Percentiles rank a stretch among this genome's conserved stretches.
Evolutionary conservation across 2,888 invertebrate genomes (phyloP).

Genomic region (Chaetoderma sp.): DNA sequence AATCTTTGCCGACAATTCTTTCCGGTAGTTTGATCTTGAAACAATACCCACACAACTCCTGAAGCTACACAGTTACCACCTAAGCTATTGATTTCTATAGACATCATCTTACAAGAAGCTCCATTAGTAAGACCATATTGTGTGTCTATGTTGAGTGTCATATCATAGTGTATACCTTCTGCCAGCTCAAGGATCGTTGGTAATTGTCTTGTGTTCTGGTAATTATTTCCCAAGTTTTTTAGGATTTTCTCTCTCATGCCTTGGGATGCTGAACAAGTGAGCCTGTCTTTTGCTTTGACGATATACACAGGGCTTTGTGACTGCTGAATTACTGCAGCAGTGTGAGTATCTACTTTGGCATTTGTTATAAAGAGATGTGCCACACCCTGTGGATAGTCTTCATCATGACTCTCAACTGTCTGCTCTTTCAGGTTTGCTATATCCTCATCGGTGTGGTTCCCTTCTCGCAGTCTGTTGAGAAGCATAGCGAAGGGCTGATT

Average conservation of each 20-base stretch:
- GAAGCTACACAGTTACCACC: neutral
- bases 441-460: slow-evolving; percentile 33
- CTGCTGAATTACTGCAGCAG: slow-evolving; percentile 9
- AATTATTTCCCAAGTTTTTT: slow-evolving; percentile 2
- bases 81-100: neutral
- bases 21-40: slow-evolving; percentile 22
- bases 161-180: slow-evolving; percentile 26
- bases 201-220: slow-evolving; percentile 22
- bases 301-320: slow-evolving; percentile 2
- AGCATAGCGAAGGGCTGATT: slow-evolving; percentile 38
- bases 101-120: slow-evolving; percentile 15
- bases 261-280: slow-evolving; percentile 15
- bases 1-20: slow-evolving; percentile 4
- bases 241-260: slow-evolving; percentile 18
- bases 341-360: slow-evolving; percentile 25
- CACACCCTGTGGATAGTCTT: slow-evolving; percentile 21
- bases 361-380: slow-evolving; percentile 36
- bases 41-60: slow-evolving; percentile 16
- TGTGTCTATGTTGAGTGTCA: slow-evolving; percentile 32
- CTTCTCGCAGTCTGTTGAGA: slow-evolving; percentile 39
- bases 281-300: slow-evolving; percentile 30
- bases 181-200: slow-evolving; percentile 13
- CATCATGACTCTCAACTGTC: neutral
- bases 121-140: slow-evolving; percentile 41
- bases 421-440: slow-evolving; percentile 23